A percentile compares a stretch with the other conserved stretches of the same genome.
These are phyloP conservation scores for Onychorhynchus coronatus DNA, from an alignment of 2,113 vertebrate species.

Conservation along the genomic window DNA sequence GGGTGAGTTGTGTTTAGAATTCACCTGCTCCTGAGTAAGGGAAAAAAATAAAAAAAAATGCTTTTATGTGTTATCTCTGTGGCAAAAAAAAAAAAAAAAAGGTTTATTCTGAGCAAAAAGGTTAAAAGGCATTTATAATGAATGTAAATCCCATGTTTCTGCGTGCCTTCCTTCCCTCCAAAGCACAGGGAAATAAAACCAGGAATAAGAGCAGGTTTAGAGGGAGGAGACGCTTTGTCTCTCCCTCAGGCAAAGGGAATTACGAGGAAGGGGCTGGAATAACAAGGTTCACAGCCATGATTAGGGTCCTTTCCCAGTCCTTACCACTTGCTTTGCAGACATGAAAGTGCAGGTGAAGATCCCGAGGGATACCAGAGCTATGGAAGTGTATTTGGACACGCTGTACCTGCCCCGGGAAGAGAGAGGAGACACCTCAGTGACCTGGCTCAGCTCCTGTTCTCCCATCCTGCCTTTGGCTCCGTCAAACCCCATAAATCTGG, in stretches of 20 bases:
- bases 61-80: too few relatives aligned
- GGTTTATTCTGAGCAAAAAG: not conserved
- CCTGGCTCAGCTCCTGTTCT: too few relatives aligned
- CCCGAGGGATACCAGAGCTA: slow-evolving; percentile 89
- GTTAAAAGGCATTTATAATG: not conserved
- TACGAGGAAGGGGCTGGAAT: not conserved
- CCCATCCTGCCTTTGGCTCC: too few relatives aligned
- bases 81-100: too few relatives aligned
- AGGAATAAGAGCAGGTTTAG: not conserved
- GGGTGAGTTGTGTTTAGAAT: not conserved
- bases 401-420: slow-evolving; percentile 80
- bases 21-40: not conserved
- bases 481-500: accelerated
- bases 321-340: slow-evolving; percentile 98
- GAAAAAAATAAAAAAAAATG: too few relatives aligned
- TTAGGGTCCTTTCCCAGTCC: not conserved
- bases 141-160: not conserved
- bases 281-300: not conserved
- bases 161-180: not conserved
- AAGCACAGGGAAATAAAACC: not conserved
- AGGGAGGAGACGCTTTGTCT: not conserved
- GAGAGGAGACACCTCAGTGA: not conserved
- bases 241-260: not conserved
- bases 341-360: slow-evolving; percentile 97
- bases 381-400: slow-evolving; percentile 86